Evolutionary conservation across 2,113 vertebrate genomes (phyloP).

Genomic region (Pongo abelii): DNA sequence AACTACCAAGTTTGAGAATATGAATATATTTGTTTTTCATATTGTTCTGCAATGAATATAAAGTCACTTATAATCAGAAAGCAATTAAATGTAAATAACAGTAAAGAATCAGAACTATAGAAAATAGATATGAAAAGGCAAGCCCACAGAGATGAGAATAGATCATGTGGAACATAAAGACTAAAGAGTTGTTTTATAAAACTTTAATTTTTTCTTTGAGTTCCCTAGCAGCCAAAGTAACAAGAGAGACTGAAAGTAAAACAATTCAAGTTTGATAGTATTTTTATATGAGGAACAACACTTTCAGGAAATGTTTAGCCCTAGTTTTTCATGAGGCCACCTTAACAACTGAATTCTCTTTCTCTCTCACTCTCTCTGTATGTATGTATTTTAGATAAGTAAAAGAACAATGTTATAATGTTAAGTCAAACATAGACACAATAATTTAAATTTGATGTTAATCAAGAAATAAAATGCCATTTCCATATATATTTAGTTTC

Average conservation of each 20-base stretch:
- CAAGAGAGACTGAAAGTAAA: not conserved
- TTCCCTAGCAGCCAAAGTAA: constrained; percentile 27
- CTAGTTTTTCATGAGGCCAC: not conserved
- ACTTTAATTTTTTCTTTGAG: constrained; percentile 1
- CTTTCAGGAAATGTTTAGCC: not conserved
- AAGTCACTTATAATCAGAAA: not conserved
- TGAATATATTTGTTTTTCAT: not conserved
- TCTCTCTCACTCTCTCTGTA: not conserved
- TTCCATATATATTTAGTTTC: not conserved
- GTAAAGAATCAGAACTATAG: constrained; percentile 16
- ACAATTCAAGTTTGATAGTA: not conserved
- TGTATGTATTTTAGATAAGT: not conserved
- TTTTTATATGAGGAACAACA: not conserved
- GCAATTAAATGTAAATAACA: not conserved
- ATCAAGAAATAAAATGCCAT: not conserved
- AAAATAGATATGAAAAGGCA: not conserved
- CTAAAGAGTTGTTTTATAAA: not conserved
- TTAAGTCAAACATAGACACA: not conserved
- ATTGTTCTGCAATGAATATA: constrained; percentile 3
- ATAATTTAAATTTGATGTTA: not conserved
- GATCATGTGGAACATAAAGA: not conserved
- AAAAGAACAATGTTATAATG: not conserved
- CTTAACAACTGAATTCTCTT: not conserved
- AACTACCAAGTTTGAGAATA: not conserved
- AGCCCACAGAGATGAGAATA: not conserved